Base-by-base conservation (phyloP, 1,140 invertebrate species). In the Cydia fagiglandana region DNA sequence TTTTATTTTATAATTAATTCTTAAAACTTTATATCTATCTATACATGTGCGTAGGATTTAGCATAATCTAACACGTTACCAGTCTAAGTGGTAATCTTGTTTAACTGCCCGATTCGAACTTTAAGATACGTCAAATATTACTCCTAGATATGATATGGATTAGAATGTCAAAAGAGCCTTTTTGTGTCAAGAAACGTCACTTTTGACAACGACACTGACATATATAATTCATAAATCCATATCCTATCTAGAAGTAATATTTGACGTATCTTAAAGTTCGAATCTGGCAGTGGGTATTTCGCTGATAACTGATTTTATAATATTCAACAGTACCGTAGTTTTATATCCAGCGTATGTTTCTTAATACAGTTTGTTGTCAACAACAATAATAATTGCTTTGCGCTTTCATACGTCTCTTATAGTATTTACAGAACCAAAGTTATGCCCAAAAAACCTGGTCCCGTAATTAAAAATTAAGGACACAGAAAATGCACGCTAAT, bases 21-120 rank as follows among this genome's bases (percentile, higher is more conserved):
- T 70, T 70, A 76, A 68, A 56, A 70, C 10, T 50, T 47, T 41
- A 41, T 70, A 56, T 73, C 20, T 73, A 77, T 78, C 75, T 85
- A 83, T 78, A 83, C 80, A 85, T 86, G 85, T 88, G 88, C 88
- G 88, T 90, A 86, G 83, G 83, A 81, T 83, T 82, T 88, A 87
- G 85, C 86, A 73, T 80, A 84, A 83, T 83, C 82, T 88, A 88
- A 77, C 81, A 86, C 81, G 78, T 77, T 24, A 61, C 83, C 85
- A 87, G 84, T 88, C 84, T 88, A 90, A 83, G 87, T 86, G 80
- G 77, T 77, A 77, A 47, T 34, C 17, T 73, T 73, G 56, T 50
- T n/a, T 30, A 45, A 30, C 28, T 2, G 28, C 28, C 28, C 1
- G 1, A 28, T 28, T 28, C 28, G 28, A 28, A 28, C 28, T 28